These are phyloP conservation scores for Pteria penguin DNA, from an alignment of 2,888 invertebrate genomes.

Conservation along the genomic window DNA sequence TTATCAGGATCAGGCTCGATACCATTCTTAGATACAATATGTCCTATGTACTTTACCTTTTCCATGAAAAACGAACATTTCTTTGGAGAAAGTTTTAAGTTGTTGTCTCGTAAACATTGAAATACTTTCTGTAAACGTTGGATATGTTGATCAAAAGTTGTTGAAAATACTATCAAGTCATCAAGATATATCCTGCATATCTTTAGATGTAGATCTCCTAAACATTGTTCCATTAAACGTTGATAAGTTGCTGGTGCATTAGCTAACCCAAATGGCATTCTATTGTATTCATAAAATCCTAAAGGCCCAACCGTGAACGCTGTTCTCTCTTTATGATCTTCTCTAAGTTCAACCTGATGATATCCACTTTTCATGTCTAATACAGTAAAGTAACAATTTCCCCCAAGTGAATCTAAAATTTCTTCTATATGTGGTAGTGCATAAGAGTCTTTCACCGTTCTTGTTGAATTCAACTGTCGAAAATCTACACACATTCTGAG, in stretches of 20 bases:
- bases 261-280: too few species aligned
- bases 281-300: too few species aligned
- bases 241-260: too few species aligned
- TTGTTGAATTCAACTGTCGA: too few species aligned
- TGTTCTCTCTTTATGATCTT: too few species aligned
- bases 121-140: slow-evolving; percentile 38
- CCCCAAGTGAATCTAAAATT: too few species aligned
- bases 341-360: background rate
- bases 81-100: slow-evolving; percentile 45
- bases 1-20: slow-evolving; percentile 47
- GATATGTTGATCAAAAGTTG: slow-evolving; percentile 42
- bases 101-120: slow-evolving; percentile 11
- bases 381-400: background rate
- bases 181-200: slow-evolving; percentile 50
- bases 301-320: too few species aligned
- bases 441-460: slow-evolving; percentile 4
- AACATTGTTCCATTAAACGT: too few species aligned
- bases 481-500: too few species aligned
- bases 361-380: too few species aligned
- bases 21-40: slow-evolving; percentile 41
- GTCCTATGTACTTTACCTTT: slow-evolving; percentile 41
- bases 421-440: slow-evolving; percentile 13
- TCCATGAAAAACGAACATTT: slow-evolving; percentile 39
- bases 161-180: slow-evolving; percentile 49
- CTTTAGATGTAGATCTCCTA: slow-evolving; percentile 37